Conservation (phyloP, 1,140 invertebrate genomes). For the Saxidomus purpurata region DNA sequence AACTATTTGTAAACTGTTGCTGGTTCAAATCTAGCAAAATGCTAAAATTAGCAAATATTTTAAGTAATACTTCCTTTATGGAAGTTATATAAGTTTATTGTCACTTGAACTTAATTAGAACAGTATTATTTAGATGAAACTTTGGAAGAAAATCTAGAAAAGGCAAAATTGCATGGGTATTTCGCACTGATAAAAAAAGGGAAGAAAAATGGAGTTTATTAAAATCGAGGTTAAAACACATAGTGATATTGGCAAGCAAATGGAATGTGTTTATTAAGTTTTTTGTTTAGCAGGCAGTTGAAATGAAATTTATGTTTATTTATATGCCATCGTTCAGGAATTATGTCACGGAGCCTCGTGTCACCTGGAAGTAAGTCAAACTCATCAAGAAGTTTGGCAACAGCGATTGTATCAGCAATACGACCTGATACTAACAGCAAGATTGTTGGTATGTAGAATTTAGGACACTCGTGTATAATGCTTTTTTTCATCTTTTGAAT, state of each 20-base stretch:
- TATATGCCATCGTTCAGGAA: conserved; percentile 31
- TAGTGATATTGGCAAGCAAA: too few species aligned
- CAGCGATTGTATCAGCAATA: conserved; percentile 19
- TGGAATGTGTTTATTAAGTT: too few species aligned
- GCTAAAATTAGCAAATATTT: background rate
- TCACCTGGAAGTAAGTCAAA: conserved; percentile 50
- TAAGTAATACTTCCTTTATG: background rate
- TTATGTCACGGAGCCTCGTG: conserved; percentile 56
- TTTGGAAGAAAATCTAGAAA: too few species aligned
- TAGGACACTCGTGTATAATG: background rate
- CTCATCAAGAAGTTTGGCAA: conserved; percentile 59
- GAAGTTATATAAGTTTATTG: background rate
- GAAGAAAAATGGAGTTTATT: too few species aligned
- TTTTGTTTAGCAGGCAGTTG: background rate
- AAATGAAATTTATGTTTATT: background rate
- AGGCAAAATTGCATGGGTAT: too few species aligned
- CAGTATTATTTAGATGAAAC: too few species aligned
- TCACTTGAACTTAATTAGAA: background rate
- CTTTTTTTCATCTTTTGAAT: background rate
- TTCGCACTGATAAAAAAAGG: too few species aligned
- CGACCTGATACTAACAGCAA: conserved; percentile 61
- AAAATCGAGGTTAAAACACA: too few species aligned
- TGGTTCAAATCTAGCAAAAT: background rate
- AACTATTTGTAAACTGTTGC: background rate
- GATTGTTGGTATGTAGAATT: conserved; percentile 43